Conservation (phyloP, 2,888 invertebrate species). For the Oasisia sp. region DNA sequence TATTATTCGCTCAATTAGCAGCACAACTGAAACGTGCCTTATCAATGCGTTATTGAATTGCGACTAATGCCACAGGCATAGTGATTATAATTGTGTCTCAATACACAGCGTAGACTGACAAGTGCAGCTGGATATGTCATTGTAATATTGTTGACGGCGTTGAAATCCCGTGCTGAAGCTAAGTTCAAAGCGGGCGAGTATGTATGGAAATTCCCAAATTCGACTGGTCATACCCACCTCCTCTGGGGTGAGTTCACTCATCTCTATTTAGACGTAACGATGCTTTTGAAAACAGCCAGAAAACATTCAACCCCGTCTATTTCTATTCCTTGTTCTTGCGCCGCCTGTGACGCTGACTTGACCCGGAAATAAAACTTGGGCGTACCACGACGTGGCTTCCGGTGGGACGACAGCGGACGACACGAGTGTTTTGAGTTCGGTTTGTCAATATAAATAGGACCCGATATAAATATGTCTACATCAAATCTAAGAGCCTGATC, state of each 20-base stretch:
- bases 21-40: not conserved
- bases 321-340: conserved; percentile 9
- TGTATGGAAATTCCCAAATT: not conserved
- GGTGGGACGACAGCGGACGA: not conserved
- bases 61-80: not conserved
- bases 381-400: conserved; percentile 11
- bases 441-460: not conserved
- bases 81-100: not conserved
- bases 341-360: conserved; percentile 5
- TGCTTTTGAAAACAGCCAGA: not conserved
- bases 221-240: conserved; percentile 74
- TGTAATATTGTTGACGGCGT: not conserved
- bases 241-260: conserved; percentile 89
- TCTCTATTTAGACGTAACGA: conserved; percentile 68
- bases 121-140: conserved; percentile 17
- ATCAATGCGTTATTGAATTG: not conserved
- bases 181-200: not conserved
- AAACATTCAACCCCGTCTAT: conserved; percentile 17
- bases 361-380: conserved; percentile 17
- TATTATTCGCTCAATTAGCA: not conserved
- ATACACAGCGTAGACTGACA: not conserved
- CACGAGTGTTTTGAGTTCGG: not conserved
- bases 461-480: not conserved
- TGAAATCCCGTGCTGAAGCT: not conserved
- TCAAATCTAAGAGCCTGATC: not conserved